Percentiles rank a stretch among this genome's conserved stretches.
Conservation (phyloP, 2,797 vertebrate genomes). For the Pseudochirops corinnae region DNA sequence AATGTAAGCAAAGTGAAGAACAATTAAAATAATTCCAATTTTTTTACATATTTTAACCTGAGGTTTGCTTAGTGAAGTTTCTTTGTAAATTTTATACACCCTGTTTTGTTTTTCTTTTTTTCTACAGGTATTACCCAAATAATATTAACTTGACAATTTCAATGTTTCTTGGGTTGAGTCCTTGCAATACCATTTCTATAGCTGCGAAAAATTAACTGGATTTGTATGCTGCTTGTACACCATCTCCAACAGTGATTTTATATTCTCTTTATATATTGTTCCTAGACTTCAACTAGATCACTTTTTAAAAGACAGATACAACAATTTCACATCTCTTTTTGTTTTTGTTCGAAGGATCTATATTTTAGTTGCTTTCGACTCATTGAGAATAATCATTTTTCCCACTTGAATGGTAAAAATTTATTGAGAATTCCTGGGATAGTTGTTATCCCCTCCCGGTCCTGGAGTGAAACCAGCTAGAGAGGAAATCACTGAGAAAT, state of each 20-base stretch:
- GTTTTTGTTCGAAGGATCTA: not conserved
- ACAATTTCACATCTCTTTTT: not conserved
- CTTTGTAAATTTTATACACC: not conserved
- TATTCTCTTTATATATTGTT: not conserved
- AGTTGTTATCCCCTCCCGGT: slow-evolving; percentile 47
- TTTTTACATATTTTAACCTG: not conserved
- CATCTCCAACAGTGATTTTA: not conserved
- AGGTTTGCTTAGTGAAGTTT: not conserved
- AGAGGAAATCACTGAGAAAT: slow-evolving; percentile 70
- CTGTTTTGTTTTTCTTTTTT: not conserved
- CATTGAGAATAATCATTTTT: not conserved
- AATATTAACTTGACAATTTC: not conserved
- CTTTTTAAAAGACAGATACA: not conserved
- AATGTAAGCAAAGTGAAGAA: not conserved
- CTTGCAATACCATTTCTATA: not conserved
- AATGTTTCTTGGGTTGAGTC: not conserved
- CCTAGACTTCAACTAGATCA: not conserved
- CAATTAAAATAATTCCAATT: not conserved
- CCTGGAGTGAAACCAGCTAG: slow-evolving; percentile 34
- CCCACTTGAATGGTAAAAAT: slow-evolving; percentile 76
- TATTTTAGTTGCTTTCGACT: not conserved
- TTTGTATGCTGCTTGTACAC: not conserved
- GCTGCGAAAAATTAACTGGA: not conserved
- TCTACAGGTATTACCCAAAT: not conserved
- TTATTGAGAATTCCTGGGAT: slow-evolving; percentile 77